Base-by-base conservation (phyloP, 2,113 vertebrate species). In the Sinocyclocheilus anophthalmus region DNA sequence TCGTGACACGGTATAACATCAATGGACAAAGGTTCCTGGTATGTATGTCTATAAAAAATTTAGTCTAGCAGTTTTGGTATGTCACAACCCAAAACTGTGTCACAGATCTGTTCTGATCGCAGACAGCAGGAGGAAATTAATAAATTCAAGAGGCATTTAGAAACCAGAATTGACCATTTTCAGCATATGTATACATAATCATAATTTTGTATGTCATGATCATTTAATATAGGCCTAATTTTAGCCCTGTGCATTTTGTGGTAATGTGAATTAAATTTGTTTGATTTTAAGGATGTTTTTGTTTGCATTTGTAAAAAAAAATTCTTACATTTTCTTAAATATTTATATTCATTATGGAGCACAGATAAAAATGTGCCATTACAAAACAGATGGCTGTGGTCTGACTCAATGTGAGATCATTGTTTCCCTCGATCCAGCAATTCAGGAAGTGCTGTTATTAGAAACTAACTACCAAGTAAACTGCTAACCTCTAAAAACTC, bases 21-120 rank as follows among this genome's bases (percentile, higher is more conserved):
- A 96, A 87, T 1, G 98, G 98, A 3, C 92, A 94, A 45, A 94
- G 97, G 81, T 99, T 99, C 89, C 90, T 99, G 96, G 98, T 99
- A 93, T 97, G 98, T 91, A 85, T 12, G 61, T 3, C 20, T 33
- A 10, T 33, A 33, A 61, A 61, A 61, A 72, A 1, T 4, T 69
- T 0, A 37, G 7, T 7, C 7, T 1, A 39, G 18, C 22, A 4
- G 1, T 39, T 70, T 70, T 70, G 18, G 8, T 3, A 33, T 33
- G 30, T 3, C 30, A 39, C 69, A 70, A 10, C 33, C 67, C 5
- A 45, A 48, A 24, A n/a, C 22, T 75, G 61, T 65, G n/a, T 24
- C 24, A 13, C 61, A 5, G 24, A 1, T 65, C 63, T 13, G 24
- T 65, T 65, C n/a, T 67, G 63, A 30, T 67, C 12, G 1, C 63